Conservation (phyloP, 1,140 invertebrate species). For the Trachymyrmex septentrionalis region DNA sequence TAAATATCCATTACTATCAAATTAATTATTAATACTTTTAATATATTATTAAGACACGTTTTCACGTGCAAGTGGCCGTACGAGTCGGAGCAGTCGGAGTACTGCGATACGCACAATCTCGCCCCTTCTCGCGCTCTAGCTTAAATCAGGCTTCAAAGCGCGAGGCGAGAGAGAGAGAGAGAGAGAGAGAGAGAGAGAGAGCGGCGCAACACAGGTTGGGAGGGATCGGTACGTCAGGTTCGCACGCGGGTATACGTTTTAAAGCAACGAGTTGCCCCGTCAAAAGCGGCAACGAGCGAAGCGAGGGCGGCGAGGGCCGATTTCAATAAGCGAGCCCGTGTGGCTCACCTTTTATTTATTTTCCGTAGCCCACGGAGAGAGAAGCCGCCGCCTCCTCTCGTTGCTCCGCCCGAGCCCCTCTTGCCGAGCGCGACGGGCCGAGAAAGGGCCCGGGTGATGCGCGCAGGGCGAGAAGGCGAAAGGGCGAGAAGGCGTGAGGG, state of each 20-base stretch:
- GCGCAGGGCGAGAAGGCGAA: conserved; percentile 37
- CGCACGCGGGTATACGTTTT: conserved; percentile 74
- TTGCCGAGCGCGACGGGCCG: conserved; percentile 11
- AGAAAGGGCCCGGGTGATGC: conserved; percentile 30
- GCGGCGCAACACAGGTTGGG: conserved; percentile 77
- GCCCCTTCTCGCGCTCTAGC: conserved; percentile 36
- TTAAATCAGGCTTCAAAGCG: conserved; percentile 49
- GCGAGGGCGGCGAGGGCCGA: conserved; percentile 76
- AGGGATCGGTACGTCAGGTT: conserved; percentile 82
- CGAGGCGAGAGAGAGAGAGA: conserved; percentile 43
- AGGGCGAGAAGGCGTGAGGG: conserved; percentile 13
- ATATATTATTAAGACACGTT: not conserved
- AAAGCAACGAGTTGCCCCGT: conserved; percentile 75
- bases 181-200: conserved; percentile 47
- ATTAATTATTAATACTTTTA: conserved; percentile 4
- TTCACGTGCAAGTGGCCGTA: not conserved
- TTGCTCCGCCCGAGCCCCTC: not conserved
- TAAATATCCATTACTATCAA: not conserved
- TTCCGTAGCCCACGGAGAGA: conserved; percentile 61
- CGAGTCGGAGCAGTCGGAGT: not conserved
- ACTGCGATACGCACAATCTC: not conserved
- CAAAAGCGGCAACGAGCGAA: conserved; percentile 82
- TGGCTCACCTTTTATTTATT: conserved; percentile 73
- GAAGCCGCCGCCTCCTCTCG: conserved; percentile 39
- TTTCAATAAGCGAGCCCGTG: conserved; percentile 81